phyloP scores from a whole-genome alignment of 1,140 invertebrate genomes.

The Panulirus ornatus region DNA sequence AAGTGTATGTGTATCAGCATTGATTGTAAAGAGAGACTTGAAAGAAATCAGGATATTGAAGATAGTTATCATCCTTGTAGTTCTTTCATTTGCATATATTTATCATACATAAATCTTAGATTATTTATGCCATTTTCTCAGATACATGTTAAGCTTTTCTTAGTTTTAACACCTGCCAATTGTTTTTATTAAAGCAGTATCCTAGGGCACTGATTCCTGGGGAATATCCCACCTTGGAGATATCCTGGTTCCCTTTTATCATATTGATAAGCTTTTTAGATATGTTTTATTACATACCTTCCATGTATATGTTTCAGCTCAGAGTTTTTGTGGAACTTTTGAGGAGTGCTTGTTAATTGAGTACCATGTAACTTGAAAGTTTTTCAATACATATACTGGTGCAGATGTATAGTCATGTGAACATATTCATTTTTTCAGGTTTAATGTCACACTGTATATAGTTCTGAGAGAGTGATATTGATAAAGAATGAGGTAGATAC shows the following conservation, averaged over 20 bases:
- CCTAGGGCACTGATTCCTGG: background rate
- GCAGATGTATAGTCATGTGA: background rate
- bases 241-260: slow-evolving; percentile 8
- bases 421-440: background rate
- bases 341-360: background rate
- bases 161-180: background rate
- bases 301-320: background rate
- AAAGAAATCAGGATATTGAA: too few species aligned
- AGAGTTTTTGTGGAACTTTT: background rate
- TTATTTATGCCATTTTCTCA: too few species aligned
- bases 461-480: too few species aligned
- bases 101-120: too few species aligned
- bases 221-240: background rate
- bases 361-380: background rate
- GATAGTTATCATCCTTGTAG: too few species aligned
- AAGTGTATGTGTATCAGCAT: too few species aligned
- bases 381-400: background rate
- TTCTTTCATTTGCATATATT: too few species aligned
- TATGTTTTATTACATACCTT: background rate
- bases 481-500: background rate
- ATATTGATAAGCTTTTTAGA: slow-evolving; percentile 4
- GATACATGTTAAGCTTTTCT: background rate
- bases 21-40: too few species aligned
- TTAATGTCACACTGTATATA: background rate
- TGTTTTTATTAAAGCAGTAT: background rate